Conservation (phyloP, 2,113 vertebrate genomes). For the Epinephelus moara region DNA sequence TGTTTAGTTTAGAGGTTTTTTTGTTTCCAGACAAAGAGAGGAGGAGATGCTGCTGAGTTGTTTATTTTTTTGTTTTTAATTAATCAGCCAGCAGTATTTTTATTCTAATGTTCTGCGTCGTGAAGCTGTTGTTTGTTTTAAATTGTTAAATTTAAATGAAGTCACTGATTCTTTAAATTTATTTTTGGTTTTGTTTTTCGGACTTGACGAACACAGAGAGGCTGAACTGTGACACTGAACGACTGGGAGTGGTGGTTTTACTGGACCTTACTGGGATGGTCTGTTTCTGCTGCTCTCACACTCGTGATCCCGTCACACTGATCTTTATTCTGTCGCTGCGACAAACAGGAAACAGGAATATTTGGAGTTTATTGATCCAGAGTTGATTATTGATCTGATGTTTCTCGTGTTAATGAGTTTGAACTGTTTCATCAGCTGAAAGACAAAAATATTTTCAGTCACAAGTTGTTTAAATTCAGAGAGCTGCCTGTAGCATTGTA, state of each 20-base stretch:
- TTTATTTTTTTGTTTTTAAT: too few relatives aligned
- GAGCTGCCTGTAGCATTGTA: not conserved
- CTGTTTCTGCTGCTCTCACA: not conserved
- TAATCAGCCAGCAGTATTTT: too few relatives aligned
- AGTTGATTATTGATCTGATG: not conserved
- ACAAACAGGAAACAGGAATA: not conserved
- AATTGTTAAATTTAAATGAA: not conserved
- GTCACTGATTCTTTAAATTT: not conserved
- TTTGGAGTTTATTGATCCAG: not conserved
- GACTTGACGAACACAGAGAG: not conserved
- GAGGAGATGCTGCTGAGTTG: too few relatives aligned
- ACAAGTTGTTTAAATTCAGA: not conserved
- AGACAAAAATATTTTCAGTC: not conserved
- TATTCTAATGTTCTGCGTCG: not conserved
- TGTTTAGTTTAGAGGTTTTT: too few relatives aligned
- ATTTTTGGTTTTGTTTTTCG: not conserved
- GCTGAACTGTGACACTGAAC: too few relatives aligned
- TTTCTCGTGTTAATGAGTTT: not conserved
- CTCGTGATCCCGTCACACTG: too few relatives aligned
- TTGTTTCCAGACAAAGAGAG: too few relatives aligned
- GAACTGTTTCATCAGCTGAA: not conserved
- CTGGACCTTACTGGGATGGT: not conserved
- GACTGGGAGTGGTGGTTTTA: not conserved
- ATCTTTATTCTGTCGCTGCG: too few relatives aligned
- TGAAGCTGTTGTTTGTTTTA: not conserved